Evolutionary conservation across 2,797 vertebrate genomes (phyloP), one percentile per base, ranked within the genome.

Genomic region (Amblyraja radiata): DNA sequence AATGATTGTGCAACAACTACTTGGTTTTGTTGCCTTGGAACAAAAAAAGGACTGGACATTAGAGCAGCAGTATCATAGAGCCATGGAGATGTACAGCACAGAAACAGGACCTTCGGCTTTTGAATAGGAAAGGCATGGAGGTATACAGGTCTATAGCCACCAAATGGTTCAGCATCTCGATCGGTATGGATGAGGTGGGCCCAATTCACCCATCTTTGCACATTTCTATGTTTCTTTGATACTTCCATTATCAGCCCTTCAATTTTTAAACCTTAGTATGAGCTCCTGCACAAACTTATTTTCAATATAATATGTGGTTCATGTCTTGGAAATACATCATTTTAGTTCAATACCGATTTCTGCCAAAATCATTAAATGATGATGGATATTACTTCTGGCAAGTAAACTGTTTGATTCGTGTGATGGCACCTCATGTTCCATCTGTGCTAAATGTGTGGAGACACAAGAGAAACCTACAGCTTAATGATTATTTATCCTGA

Each of bases 401-500:
- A 16, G 65, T 88, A 63, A 36, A 9, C 54, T 84, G 23, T 84
- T 84, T 84, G 32, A 88, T 36, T 36, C 68, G 63, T 32, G 28
- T 88, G n/a, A 36, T 68, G 84, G 0, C 61, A 88, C 13, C 84
- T 32, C 65, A 88, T 88, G 13, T 16, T 36, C 61, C 7, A 36
- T 18, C n/a, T 65, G 61, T 65, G 18, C 61, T 32, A 88, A 65
- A 65, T 18, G 2, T 88, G 84, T 68, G 84, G 14, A n/a, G 65
- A 16, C 65, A 68, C 65, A 68, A 18, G 84, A 32, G 2, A 88
- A 88, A 36, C 28, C 23, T 68, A 36, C n/a, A 88, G n/a, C 9
- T 23, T 11, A 9, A 88, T 88, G 84, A 36, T 88, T 88, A 88
- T 68, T 88, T 68, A 65, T 88, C 63, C n/a, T 36, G 84, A 68